Percentiles rank a stretch among this genome's conserved stretches.
phyloP scores from a whole-genome alignment of 2,888 invertebrate genomes.

The Cantharis lateralis region DNA sequence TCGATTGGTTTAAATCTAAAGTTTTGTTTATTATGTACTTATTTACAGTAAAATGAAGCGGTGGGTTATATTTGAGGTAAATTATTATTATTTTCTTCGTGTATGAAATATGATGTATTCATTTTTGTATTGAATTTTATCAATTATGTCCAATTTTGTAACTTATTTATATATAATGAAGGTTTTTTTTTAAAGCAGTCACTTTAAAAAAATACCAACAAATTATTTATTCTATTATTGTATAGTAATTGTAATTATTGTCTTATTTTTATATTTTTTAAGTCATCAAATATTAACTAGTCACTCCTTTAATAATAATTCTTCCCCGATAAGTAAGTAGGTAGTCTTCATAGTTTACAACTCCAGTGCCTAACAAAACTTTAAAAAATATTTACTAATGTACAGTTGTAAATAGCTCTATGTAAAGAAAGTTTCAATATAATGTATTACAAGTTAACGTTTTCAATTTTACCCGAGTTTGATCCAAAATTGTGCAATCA shows the following conservation, averaged over 20 bases:
- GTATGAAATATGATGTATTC: background rate
- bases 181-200: background rate
- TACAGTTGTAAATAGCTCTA: constrained; percentile 35
- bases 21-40: background rate
- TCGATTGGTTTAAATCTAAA: background rate
- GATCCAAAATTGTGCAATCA: too few species aligned
- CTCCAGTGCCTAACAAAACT: constrained; percentile 39
- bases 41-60: background rate
- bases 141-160: background rate
- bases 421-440: constrained; percentile 26
- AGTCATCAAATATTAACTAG: constrained; percentile 37
- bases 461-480: background rate
- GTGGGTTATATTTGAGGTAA: background rate
- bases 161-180: background rate
- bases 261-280: constrained; percentile 26
- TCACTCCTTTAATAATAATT: constrained; percentile 34
- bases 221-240: background rate
- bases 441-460: background rate
- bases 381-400: constrained; percentile 34
- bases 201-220: background rate
- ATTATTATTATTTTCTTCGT: background rate
- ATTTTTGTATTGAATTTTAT: background rate
- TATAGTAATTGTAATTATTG: background rate
- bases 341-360: constrained; percentile 30
- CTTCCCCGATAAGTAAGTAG: constrained; percentile 27